Evolutionary conservation across 2,113 vertebrate species (phyloP), one percentile per base, ranked within the genome.

Genomic region (Pantherophis guttatus): DNA sequence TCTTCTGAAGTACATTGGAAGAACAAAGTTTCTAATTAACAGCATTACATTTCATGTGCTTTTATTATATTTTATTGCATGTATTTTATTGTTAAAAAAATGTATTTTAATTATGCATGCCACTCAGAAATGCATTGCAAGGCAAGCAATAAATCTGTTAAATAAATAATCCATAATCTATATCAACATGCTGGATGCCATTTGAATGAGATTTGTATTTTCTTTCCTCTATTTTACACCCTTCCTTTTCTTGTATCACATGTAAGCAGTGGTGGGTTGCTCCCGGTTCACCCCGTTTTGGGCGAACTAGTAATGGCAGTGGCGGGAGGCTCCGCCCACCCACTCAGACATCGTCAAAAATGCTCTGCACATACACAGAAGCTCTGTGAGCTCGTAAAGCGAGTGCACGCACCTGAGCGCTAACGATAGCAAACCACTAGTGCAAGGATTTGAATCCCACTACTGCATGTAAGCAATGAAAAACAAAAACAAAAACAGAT

Each of bases 161-260:
- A 39, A 81, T 81, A 81, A 81, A 81, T 81, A 9, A 39, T 81
- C 75, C 75, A 44, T 8, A 81, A 81, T 81, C 75, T 81, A 8
- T 81, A 81, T 81, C 70, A 53, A 87, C 54, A 52, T 54, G 52
- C 86, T 87, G 50, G 13, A 26, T 2, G 12, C 86, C 26, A 19
- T 53, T 89, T 44, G 24, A 89, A 86, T 93, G 59, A 86, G 89
- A 88, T 13, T 13, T 86, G 29, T 90, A 48, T 89, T 92, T 92
- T 26, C 50, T 86, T 90, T 48, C 54, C 19, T 62, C 44, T n/a
- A 62, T 33, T 24, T 19, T 1, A 10, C 5, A n/a, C 8, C 26
- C 94, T 94, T 90, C 58, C 88, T 65, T 95, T 0, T 0, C 24
- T 88, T 92, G 91, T 2, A 21, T 15, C 57, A 86, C 19, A 59